Evolutionary conservation across 2,797 vertebrate genomes (phyloP), one percentile per base, ranked within the genome.

Genomic region (Oreortyx pictus): DNA sequence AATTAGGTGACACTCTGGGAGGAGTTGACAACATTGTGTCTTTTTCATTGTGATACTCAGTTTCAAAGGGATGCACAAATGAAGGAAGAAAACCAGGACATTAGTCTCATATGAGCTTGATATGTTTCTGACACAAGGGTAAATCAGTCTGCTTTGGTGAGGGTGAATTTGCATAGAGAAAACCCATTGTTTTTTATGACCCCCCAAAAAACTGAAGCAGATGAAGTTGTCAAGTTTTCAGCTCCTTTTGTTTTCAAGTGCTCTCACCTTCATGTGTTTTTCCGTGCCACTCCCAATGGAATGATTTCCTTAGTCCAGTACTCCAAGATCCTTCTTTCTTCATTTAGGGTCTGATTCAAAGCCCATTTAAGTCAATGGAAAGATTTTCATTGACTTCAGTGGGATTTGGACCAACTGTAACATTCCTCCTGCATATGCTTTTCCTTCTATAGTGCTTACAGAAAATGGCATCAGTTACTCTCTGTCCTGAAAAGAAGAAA

Each of bases 21-120:
- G 84, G 59, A 90, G 54, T 5, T 75, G 89, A 92, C 68, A 89
- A 86, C 25, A 33, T 25, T 84, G 71, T 94, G 85, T 79, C 88
- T 86, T 89, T 96, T 96, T 83, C 86, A 94, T 91, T 95, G 91
- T 95, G 89, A 94, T 39, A 90, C 66, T 91, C 56, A 68, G 52
- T 88, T 93, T 82, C 86, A 50, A 86, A 88, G 56, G 47, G 50
- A 87, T 89, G 33, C 27, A 68, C 46, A 86, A 90, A 87, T 43
- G 59, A 75, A 72, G 9, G 22, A 86, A 91, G 80, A 86, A 89
- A 65, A 39, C 12, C 39, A 44, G 49, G 33, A 74, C 54, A 83
- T 82, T 27, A 52, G 31, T 79, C 60, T 86, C 56, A 65, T 76
- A 67, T 73, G 85, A 84, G 46, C 50, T 73, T 83, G 76, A 64